Evolutionary conservation across 2,888 invertebrate genomes (phyloP).

Genomic region (Drosophila melanosoma): DNA sequence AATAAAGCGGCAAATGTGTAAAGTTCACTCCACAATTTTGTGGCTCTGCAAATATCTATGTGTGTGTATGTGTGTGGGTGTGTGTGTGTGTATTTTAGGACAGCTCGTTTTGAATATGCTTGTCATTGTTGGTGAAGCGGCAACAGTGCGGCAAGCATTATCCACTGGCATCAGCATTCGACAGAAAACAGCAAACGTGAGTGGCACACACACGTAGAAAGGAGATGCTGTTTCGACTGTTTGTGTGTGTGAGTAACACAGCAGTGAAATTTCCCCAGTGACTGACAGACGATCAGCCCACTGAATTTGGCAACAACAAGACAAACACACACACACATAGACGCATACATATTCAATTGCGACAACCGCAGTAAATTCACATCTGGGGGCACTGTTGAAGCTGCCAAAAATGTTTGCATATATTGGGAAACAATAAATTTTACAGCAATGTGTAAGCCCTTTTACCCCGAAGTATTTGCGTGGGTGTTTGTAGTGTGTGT

Average conservation of each 20-base stretch:
- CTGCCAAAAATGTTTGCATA: conserved; percentile 71
- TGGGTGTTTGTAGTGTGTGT: conserved; percentile 14
- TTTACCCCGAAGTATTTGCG: conserved; percentile 18
- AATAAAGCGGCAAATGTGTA: conserved; percentile 73
- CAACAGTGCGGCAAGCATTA: conserved; percentile 60
- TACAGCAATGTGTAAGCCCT: conserved; percentile 51
- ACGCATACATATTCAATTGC: conserved; percentile 65
- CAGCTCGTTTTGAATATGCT: conserved; percentile 67
- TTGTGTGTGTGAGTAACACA: conserved; percentile 46
- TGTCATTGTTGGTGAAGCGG: conserved; percentile 67
- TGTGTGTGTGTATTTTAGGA: conserved; percentile 11
- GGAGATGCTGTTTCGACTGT: conserved; percentile 38
- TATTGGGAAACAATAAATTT: conserved; percentile 80
- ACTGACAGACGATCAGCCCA: conserved; percentile 72
- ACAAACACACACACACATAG: conserved; percentile 1
- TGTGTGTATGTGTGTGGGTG: conserved; percentile 1
- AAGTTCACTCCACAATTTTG: conserved; percentile 57
- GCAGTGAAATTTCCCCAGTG: conserved; percentile 74
- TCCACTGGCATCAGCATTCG: conserved; percentile 62
- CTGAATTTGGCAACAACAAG: conserved; percentile 52
- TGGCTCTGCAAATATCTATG: conserved; percentile 12
- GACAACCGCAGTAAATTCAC: conserved; percentile 66
- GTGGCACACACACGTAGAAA: conserved; percentile 20
- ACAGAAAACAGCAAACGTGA: conserved; percentile 47
- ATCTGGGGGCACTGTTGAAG: conserved; percentile 39